Evolutionary conservation across 53 echinoderm and acorn worm species (phyloP).

Genomic region (Holothuria leucospilota): DNA sequence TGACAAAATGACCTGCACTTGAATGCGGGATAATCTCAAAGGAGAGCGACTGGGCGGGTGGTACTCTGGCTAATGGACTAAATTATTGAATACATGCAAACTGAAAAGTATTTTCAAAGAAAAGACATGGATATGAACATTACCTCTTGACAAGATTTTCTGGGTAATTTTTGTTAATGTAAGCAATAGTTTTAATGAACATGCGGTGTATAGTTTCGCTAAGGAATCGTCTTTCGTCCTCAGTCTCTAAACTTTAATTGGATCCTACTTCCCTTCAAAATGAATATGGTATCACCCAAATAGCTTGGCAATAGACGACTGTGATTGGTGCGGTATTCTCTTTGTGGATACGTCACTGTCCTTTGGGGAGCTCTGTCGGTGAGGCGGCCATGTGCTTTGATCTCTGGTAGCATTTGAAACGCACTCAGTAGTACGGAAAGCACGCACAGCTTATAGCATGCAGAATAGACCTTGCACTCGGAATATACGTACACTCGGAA

Average conservation of each 20-base stretch:
- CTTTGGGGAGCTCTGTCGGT: constrained; percentile 94
- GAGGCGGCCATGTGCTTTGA: constrained; percentile 99
- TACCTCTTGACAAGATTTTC: no score
- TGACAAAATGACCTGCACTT: constrained; percentile 61
- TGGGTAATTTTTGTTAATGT: no score
- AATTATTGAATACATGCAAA: constrained; percentile 37
- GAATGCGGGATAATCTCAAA: constrained; percentile 45
- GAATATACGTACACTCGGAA: background rate
- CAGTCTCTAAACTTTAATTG: background rate
- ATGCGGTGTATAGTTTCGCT: no score
- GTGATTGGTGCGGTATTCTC: constrained; percentile 99
- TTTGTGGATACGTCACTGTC: constrained; percentile 99
- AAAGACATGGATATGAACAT: background rate
- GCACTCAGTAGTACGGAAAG: constrained; percentile 55
- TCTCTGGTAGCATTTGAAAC: constrained; percentile 87
- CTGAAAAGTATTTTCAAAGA: background rate
- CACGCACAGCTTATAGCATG: background rate
- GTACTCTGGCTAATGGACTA: constrained; percentile 47
- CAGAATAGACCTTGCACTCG: no score
- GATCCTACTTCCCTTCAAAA: constrained; percentile 47
- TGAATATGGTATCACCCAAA: constrained; percentile 46
- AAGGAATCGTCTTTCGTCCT: background rate
- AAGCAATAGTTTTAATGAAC: no score
- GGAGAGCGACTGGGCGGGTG: constrained; percentile 32
- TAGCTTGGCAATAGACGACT: constrained; percentile 28